phyloP scores from a whole-genome alignment of 2,888 invertebrate species.

The Amphiduros pacificus region DNA sequence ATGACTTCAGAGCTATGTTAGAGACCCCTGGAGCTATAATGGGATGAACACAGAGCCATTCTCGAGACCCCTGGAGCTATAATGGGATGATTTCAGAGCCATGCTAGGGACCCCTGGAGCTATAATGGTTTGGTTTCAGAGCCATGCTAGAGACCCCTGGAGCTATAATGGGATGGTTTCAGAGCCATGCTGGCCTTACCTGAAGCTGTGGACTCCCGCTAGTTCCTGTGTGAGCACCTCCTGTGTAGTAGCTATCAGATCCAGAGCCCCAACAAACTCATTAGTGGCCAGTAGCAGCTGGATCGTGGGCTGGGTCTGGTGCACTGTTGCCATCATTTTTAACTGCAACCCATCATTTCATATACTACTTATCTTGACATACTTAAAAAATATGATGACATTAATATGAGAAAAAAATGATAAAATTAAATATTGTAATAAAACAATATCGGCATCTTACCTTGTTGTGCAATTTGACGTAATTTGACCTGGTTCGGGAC shows the following conservation, averaged over 20 bases:
- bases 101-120: too few relatives aligned
- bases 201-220: slow-evolving; percentile 88
- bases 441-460: slow-evolving; percentile 32
- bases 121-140: too few relatives aligned
- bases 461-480: slow-evolving; percentile 56
- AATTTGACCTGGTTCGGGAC: slow-evolving; percentile 52
- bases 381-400: neutral
- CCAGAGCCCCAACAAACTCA: slow-evolving; percentile 95
- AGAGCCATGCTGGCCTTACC: too few relatives aligned
- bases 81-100: too few relatives aligned
- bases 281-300: slow-evolving; percentile 91
- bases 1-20: too few relatives aligned
- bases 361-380: neutral
- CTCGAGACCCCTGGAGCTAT: too few relatives aligned
- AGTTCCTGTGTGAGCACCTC: slow-evolving; percentile 88
- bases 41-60: too few relatives aligned
- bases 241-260: slow-evolving; percentile 94
- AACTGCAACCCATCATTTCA: slow-evolving; percentile 60
- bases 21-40: too few relatives aligned
- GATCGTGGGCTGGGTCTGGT: slow-evolving; percentile 97
- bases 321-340: slow-evolving; percentile 90
- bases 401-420: neutral
- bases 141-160: too few relatives aligned
- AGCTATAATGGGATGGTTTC: too few relatives aligned
- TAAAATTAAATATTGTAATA: neutral